Percentiles rank a stretch among this genome's conserved stretches.
Conservation (phyloP, 23 tunicate genomes). For the Diplosoma virens region DNA sequence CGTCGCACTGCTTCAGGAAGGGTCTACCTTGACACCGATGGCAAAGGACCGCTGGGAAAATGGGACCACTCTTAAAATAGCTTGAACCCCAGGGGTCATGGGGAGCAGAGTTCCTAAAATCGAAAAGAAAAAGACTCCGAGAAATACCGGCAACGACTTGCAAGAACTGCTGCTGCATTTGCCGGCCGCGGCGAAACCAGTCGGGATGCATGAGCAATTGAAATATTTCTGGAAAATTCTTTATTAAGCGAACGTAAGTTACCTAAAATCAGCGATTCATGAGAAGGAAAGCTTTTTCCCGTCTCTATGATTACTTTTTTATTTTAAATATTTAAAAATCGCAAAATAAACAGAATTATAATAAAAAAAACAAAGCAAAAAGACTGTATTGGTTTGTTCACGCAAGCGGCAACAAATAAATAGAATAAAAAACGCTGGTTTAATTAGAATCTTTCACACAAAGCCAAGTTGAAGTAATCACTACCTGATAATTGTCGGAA, state of each 20-base stretch:
- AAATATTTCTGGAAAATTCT: background rate
- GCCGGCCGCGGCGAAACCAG: background rate
- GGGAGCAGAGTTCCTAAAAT: slow-evolving; percentile 55
- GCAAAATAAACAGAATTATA: no score
- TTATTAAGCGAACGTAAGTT: no score
- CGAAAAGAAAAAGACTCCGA: slow-evolving; percentile 52
- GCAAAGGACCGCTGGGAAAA: slow-evolving; percentile 67
- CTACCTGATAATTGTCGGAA: slow-evolving; percentile 8
- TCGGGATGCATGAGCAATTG: slow-evolving; percentile 43
- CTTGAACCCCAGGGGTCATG: slow-evolving; percentile 68
- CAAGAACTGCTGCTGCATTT: slow-evolving; percentile 32
- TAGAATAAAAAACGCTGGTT: no score
- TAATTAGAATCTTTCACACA: no score
- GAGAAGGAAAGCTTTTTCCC: no score
- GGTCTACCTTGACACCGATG: slow-evolving; percentile 60
- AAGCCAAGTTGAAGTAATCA: no score
- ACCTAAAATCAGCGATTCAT: no score
- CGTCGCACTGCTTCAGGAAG: background rate
- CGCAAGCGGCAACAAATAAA: no score
- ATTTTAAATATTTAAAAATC: no score
- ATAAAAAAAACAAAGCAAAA: no score
- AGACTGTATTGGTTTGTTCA: no score
- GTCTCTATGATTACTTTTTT: no score
- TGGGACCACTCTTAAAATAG: slow-evolving; percentile 61
- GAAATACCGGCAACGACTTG: slow-evolving; percentile 22